Evolutionary conservation across 1,140 invertebrate species (phyloP), one percentile per base, ranked within the genome.

Genomic region (Hyposmocoma kahamanoa): DNA sequence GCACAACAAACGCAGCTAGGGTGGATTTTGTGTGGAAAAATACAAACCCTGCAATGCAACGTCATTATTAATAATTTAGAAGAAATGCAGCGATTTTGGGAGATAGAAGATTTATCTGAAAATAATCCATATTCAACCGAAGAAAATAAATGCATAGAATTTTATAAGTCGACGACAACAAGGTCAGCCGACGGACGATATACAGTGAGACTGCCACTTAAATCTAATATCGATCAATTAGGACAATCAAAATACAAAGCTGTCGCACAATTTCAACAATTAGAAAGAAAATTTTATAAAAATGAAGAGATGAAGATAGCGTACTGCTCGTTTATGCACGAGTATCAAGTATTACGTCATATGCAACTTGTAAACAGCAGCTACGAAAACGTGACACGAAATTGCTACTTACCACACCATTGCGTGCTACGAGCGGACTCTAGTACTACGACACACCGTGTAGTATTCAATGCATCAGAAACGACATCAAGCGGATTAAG

Each of bases 291-390:
- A 17, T 38, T 38, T 17, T 13, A 17, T 38, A 38, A 38, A 38
- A 38, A 38, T 17, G 11, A 24, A 10, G 19, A 44, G 11, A 5
- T 44, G n/a, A 24, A 20, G 18, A 44, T 9, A 26, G 15, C 4
- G 18, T 44, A 44, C 17, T 28, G 28, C 17, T 22, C n/a, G 28
- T 44, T 44, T 17, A 44, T 44, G 10, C 18, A 44, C 6, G 42
- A 44, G 17, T 44, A 44, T n/a, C 6, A 17, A 22, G 22, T 28
- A 13, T 17, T 44, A n/a, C 1, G 42, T 17, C 42, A 44, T 28
- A 44, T 44, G 42, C 26, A 44, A 26, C 22, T 22, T 6, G 21
- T 18, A 28, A 28, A 28, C n/a, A n/a, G n/a, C n/a, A 3, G 9
- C 22, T 10, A 6, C 13, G 21, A 18, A 17, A 44, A 20, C n/a